Evolutionary conservation across 1,140 invertebrate genomes (phyloP).

Genomic region (Aphis craccivora): DNA sequence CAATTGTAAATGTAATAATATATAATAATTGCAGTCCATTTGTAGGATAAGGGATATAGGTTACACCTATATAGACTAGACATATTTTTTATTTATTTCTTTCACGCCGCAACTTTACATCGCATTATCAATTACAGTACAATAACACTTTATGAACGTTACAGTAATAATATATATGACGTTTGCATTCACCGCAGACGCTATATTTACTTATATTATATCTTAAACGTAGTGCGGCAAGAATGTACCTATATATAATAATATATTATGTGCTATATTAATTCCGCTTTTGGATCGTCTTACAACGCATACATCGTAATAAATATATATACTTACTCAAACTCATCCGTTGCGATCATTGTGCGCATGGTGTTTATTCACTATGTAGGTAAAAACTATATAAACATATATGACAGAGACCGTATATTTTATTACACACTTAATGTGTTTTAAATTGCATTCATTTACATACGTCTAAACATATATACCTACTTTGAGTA

Average conservation of each 20-base stretch:
- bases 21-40: neutral
- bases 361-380: neutral
- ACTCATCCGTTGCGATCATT: neutral
- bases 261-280: neutral
- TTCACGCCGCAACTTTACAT: neutral
- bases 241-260: neutral
- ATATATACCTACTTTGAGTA: too few species aligned
- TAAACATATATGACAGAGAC: neutral
- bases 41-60: too few species aligned
- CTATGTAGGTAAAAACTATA: neutral
- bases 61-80: too few species aligned
- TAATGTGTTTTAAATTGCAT: constrained; percentile 30
- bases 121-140: neutral
- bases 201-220: neutral
- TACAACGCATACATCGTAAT: neutral
- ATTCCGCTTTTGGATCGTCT: neutral
- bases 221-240: neutral
- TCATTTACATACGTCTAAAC: neutral
- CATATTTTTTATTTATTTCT: neutral
- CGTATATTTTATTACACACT: neutral
- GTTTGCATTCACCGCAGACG: neutral
- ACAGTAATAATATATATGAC: too few species aligned
- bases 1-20: neutral
- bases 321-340: neutral
- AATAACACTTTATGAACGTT: neutral